Evolutionary conservation across 1,140 invertebrate genomes (phyloP).

Genomic region (Zaprionus kolodkinae): DNA sequence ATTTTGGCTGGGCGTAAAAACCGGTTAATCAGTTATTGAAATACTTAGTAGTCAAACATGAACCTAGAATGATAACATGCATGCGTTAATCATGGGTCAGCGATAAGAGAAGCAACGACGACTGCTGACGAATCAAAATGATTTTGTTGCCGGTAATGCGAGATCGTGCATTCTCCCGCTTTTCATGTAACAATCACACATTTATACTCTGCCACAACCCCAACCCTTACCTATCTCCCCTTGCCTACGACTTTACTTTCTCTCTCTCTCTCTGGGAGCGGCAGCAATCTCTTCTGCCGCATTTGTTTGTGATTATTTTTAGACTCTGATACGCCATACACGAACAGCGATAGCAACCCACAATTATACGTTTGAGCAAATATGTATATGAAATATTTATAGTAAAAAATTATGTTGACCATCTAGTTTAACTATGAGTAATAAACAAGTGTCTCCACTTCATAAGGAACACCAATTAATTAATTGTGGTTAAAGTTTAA

Average conservation of each 20-base stretch:
- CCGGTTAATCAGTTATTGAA: slow-evolving; percentile 65
- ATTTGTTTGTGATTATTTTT: slow-evolving; percentile 60
- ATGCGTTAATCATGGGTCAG: slow-evolving; percentile 54
- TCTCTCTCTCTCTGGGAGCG: slow-evolving; percentile 6
- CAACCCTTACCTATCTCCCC: not conserved
- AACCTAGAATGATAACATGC: slow-evolving; percentile 64
- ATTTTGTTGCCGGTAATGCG: slow-evolving; percentile 51
- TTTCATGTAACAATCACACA: slow-evolving; percentile 8
- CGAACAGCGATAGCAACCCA: slow-evolving; percentile 29
- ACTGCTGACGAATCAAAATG: slow-evolving; percentile 42
- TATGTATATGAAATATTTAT: slow-evolving; percentile 5
- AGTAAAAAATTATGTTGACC: slow-evolving; percentile 1
- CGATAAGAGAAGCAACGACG: slow-evolving; percentile 51
- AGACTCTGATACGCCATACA: slow-evolving; percentile 41
- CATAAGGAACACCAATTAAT: not conserved
- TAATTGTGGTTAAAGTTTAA: not conserved
- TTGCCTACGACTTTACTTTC: not conserved
- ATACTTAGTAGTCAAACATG: slow-evolving; percentile 51
- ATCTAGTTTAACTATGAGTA: not conserved
- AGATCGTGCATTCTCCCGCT: slow-evolving; percentile 30
- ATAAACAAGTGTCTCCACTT: not conserved
- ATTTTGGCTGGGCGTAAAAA: slow-evolving; percentile 62
- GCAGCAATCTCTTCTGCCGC: slow-evolving; percentile 18
- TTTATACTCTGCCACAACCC: not conserved
- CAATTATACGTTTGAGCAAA: slow-evolving; percentile 6